A percentile compares a stretch with the other conserved stretches of the same genome.
Evolutionary conservation across 2,888 invertebrate species (phyloP).

Genomic region (Philonicus albiceps): DNA sequence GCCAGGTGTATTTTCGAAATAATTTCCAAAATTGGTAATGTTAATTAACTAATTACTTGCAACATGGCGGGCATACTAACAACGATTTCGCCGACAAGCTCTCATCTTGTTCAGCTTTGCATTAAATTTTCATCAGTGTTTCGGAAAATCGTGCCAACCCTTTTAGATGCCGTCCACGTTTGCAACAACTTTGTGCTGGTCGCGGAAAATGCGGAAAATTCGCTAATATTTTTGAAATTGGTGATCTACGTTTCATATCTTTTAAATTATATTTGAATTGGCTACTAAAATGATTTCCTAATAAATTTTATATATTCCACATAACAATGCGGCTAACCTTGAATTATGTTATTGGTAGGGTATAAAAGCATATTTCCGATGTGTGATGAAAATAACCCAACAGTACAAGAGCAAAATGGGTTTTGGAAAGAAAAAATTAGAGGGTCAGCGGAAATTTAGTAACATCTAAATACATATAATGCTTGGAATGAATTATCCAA

Average conservation of each 20-base stretch:
- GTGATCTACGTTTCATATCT: not conserved
- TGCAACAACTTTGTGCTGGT: not conserved
- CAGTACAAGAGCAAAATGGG: not conserved
- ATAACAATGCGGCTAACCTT: not conserved
- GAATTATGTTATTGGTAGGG: not conserved
- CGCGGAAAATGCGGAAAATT: not conserved
- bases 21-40: conserved; percentile 22
- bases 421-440: not conserved
- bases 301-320: not conserved
- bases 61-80: not conserved
- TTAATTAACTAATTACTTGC: conserved; percentile 38
- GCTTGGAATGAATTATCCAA: too few species aligned
- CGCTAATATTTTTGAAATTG: not conserved
- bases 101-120: conserved; percentile 12
- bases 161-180: not conserved
- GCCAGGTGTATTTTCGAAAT: not conserved
- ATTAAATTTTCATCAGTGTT: conserved; percentile 25
- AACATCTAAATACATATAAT: too few species aligned
- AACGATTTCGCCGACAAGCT: not conserved
- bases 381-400: not conserved
- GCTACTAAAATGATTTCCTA: not conserved
- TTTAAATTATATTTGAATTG: not conserved
- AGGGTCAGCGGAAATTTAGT: not conserved
- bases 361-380: not conserved
- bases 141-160: not conserved